Evolutionary conservation across 2,888 invertebrate species (phyloP).

Genomic region (Miltochrista miniata): DNA sequence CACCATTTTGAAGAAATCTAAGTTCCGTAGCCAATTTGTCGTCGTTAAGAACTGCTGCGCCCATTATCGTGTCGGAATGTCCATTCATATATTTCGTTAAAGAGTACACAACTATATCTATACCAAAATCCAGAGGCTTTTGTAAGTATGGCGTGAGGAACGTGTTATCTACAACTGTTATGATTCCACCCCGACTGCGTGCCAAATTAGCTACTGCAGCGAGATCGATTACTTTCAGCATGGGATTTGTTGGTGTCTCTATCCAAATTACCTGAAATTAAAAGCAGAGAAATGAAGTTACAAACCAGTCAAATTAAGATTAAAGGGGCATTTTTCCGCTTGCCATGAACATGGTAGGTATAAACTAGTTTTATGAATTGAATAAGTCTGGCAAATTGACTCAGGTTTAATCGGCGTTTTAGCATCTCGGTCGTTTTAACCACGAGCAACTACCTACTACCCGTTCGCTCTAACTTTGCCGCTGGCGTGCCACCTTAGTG

Average conservation of each 20-base stretch:
- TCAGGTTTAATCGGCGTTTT: no score
- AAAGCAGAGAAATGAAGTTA: constrained; percentile 1
- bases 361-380: no score
- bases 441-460: no score
- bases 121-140: constrained; percentile 95
- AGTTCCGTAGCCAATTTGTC: constrained; percentile 88
- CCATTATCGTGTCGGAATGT: constrained; percentile 99
- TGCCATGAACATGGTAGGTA: no score
- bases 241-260: constrained; percentile 98
- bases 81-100: constrained; percentile 99
- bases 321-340: no score
- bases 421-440: no score
- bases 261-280: constrained; percentile 92
- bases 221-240: constrained; percentile 95
- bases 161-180: constrained; percentile 35
- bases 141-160: constrained; percentile 95
- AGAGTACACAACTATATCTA: constrained; percentile 96
- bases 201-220: constrained; percentile 84
- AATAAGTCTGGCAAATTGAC: no score
- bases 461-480: no score
- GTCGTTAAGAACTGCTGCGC: constrained; percentile 90
- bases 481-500: no score
- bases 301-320: no score
- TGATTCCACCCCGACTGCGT: constrained; percentile 57
- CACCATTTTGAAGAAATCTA: constrained; percentile 94